Conservation (phyloP, 1,140 invertebrate genomes). For the Calephelis virginiensis region DNA sequence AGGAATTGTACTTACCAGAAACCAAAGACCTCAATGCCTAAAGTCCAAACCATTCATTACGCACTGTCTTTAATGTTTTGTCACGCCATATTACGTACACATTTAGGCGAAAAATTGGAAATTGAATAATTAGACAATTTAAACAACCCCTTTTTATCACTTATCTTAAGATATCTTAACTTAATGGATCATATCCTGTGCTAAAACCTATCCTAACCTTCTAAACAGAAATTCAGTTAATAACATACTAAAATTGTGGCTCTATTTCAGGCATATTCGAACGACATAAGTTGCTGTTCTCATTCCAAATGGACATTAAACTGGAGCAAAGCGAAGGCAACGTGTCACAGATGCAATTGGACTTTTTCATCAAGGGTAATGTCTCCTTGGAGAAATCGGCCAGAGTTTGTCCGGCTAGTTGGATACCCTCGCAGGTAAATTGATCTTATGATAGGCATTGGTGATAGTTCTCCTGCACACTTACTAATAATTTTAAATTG, state of each 20-base stretch:
- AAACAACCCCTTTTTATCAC: too few relatives aligned
- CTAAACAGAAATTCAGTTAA: background rate
- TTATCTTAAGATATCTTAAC: background rate
- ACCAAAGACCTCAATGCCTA: too few relatives aligned
- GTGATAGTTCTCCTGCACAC: too few relatives aligned
- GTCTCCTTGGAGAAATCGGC: constrained; percentile 86
- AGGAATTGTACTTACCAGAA: too few relatives aligned
- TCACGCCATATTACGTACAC: too few relatives aligned
- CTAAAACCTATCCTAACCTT: too few relatives aligned
- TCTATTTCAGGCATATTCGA: constrained; percentile 87
- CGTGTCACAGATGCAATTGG: constrained; percentile 85
- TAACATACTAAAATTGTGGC: background rate
- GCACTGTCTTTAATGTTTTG: too few relatives aligned
- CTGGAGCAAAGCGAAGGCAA: constrained; percentile 84
- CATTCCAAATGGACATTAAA: constrained; percentile 93
- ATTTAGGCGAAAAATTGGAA: too few relatives aligned
- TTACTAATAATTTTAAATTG: too few relatives aligned
- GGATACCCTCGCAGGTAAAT: constrained; percentile 81
- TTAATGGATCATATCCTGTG: too few relatives aligned
- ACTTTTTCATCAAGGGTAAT: constrained; percentile 94
- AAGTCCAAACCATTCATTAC: too few relatives aligned
- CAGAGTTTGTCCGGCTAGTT: constrained; percentile 82
- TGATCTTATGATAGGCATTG: constrained; percentile 2
- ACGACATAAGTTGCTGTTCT: constrained; percentile 92
- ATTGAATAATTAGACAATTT: too few relatives aligned